Percentiles rank a stretch among this genome's conserved stretches.
Evolutionary conservation across 2,888 invertebrate species (phyloP).

Genomic region (Pegoplata infirma): DNA sequence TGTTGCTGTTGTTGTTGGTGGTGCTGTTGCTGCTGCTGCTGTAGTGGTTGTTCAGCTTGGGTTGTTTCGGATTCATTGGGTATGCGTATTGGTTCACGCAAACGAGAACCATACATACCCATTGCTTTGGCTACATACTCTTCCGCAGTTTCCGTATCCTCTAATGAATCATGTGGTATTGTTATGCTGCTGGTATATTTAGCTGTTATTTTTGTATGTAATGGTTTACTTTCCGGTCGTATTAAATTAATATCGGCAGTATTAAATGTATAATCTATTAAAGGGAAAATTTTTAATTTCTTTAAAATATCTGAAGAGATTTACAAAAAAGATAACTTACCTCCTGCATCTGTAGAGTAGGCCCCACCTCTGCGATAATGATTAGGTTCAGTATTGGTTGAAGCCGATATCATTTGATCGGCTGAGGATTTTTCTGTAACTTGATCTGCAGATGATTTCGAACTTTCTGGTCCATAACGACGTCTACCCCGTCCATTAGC

Average conservation of each 20-base stretch:
- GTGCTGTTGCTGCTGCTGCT: too few relatives aligned
- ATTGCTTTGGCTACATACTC: constrained; percentile 77
- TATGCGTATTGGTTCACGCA: constrained; percentile 69
- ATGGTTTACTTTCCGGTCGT: constrained; percentile 70
- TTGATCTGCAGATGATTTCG: constrained; percentile 66
- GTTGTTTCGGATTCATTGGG: constrained; percentile 44
- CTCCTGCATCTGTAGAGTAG: constrained; percentile 61
- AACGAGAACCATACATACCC: constrained; percentile 72
- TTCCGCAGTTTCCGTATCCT: constrained; percentile 75
- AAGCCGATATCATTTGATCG: constrained; percentile 74
- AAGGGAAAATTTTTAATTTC: neutral
- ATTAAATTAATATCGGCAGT: constrained; percentile 75
- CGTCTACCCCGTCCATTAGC: constrained; percentile 66
- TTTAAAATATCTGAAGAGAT: neutral
- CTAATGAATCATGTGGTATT: constrained; percentile 64
- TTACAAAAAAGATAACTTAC: constrained; percentile 10
- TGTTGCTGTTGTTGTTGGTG: constrained; percentile 41
- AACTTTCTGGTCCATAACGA: constrained; percentile 67
- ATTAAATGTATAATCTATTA: constrained; percentile 69
- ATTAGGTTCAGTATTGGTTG: constrained; percentile 69
- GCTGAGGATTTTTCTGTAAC: constrained; percentile 67
- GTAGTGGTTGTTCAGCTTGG: constrained; percentile 21
- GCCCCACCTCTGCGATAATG: constrained; percentile 67
- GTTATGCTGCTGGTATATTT: constrained; percentile 64
- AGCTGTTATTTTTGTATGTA: constrained; percentile 65